A percentile compares a stretch with the other conserved stretches of the same genome.
These are phyloP conservation scores for Pteronura brasiliensis DNA, from an alignment of 2,113 vertebrate genomes.

Conservation along the genomic window DNA sequence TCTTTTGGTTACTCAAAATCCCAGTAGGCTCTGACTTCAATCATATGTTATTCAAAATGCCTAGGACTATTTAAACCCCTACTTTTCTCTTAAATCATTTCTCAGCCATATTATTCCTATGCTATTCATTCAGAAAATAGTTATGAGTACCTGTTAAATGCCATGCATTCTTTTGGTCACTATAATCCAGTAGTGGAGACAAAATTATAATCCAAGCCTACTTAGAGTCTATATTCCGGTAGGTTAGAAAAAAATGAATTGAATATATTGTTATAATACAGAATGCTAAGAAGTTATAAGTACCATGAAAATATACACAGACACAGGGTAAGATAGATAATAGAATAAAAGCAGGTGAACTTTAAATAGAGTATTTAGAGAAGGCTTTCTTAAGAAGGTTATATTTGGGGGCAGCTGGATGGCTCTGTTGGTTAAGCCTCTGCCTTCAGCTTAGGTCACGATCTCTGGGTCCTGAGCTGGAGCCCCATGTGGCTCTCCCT, in stretches of 20 bases:
- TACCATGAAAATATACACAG: not conserved
- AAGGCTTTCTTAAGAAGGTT: not conserved
- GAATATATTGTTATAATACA: not conserved
- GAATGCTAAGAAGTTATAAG: not conserved
- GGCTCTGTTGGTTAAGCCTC: no score
- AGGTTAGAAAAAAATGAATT: not conserved
- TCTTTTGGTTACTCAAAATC: not conserved
- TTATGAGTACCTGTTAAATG: not conserved
- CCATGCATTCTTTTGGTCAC: not conserved
- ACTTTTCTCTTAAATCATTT: not conserved
- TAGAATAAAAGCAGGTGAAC: not conserved
- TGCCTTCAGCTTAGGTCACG: no score
- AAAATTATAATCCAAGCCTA: not conserved
- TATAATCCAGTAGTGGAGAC: not conserved
- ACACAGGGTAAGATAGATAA: not conserved
- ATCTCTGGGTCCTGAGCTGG: no score
- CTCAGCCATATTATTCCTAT: not conserved
- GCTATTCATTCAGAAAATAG: not conserved
- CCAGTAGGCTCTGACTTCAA: not conserved
- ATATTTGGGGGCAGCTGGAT: not conserved
- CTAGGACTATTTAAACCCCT: not conserved
- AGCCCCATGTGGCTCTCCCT: no score
- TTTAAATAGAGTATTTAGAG: not conserved
- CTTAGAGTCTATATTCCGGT: not conserved
- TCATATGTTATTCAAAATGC: not conserved